Base-by-base conservation (phyloP, 2,888 invertebrate genomes). In the Philereme transversata region DNA sequence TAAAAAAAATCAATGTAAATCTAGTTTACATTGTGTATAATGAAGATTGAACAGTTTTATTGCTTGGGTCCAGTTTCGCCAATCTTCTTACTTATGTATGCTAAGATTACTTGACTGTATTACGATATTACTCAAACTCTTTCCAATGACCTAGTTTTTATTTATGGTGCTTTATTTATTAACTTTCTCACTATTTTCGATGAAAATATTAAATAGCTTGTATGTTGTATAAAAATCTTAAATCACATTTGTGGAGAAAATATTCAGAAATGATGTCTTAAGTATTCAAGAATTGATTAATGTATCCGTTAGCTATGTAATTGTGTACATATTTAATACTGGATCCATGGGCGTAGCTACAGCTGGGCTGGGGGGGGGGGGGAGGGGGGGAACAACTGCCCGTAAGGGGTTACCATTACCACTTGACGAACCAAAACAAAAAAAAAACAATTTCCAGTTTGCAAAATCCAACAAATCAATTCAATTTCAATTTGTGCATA, bases 101-200 rank as follows among this genome's bases (percentile, higher is more conserved):
- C 22, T 44, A 9, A 11, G 44, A 11, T 10, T 44, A 38, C 5
- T 38, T 38, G 7, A 7, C 36, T 38, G 36, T 38, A 38, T 54
- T 47, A 50, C 44, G 41, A 57, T 40, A 40, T 47, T 53, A 61
- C 10, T 48, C 35, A 43, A 5, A 34, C 8, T 8, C 40, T 5
- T 53, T 11, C 5, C 40, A 6, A 40, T 8, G 40, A 38, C 8
- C 40, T 44, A 41, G 34, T 50, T 35, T 53, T 46, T n/a, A 35
- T 53, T 49, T 53, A 52, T 53, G 61, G 57, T 57, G 61, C 57
- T 60, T 51, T 47, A 53, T 57, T 48, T 38, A 48, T 22, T 22
- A 44, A 41, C 44, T 57, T 43, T 41, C 40, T 49, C 43, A 51
- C 41, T 51, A 45, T 55, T 52, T 61, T 53, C 38, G 40, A 52